These are phyloP conservation scores for Seriola aureovittata DNA, from an alignment of 2,113 vertebrate genomes.

Conservation along the genomic window DNA sequence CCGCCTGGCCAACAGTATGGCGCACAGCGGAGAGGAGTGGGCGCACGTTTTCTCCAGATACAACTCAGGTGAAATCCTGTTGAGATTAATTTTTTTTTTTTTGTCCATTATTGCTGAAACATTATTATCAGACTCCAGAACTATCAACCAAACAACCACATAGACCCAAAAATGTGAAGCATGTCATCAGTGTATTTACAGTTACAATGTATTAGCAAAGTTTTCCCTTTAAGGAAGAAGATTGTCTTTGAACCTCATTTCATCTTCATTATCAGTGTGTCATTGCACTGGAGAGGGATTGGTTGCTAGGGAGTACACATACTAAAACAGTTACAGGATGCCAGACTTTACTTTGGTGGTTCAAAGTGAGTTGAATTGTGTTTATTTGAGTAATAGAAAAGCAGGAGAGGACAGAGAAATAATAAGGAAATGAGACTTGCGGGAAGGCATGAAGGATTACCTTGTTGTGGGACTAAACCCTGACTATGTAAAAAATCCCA, in stretches of 20 bases:
- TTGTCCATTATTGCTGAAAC: too few species aligned
- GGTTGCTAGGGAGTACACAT: neutral
- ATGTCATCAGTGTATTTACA: neutral
- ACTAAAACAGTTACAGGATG: neutral
- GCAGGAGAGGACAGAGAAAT: neutral
- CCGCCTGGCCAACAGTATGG: conserved; percentile 90
- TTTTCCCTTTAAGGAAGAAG: too few species aligned
- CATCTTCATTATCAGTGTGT: neutral
- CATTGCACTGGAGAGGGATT: neutral
- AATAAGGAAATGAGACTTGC: neutral
- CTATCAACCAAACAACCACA: too few species aligned
- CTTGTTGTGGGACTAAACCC: neutral
- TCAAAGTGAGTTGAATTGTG: neutral
- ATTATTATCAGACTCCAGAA: neutral
- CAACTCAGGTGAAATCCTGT: conserved; percentile 87
- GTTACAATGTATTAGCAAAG: too few species aligned
- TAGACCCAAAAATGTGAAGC: too few species aligned
- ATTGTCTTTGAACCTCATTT: neutral
- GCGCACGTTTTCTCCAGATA: conserved; percentile 86
- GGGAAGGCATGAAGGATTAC: neutral
- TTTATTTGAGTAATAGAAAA: neutral
- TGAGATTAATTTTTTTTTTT: neutral
- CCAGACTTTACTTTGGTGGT: too few species aligned
- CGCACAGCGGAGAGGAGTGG: conserved; percentile 86
- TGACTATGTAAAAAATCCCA: conserved; percentile 19